Conservation (phyloP, 2,797 vertebrate genomes). For the Eulemur mongoz region DNA sequence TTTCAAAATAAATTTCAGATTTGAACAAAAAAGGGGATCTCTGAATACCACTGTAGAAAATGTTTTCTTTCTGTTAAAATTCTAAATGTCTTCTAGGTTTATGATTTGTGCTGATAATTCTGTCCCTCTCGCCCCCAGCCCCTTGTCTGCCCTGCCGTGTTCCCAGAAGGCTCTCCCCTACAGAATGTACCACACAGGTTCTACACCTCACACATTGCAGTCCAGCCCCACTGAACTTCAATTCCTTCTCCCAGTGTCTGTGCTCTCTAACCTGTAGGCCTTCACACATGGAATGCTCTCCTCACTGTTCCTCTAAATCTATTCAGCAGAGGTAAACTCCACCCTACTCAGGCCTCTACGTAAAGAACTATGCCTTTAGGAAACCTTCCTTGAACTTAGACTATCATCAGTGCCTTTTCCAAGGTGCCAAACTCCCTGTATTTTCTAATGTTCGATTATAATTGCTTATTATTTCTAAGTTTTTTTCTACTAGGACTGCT, state of each 20-base stretch:
- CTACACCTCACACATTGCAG: fast-evolving
- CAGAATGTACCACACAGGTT: fast-evolving
- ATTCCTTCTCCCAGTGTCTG: background rate
- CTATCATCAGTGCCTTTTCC: background rate
- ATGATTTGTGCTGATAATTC: background rate
- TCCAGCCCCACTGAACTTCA: background rate
- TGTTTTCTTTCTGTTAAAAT: background rate
- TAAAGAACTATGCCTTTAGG: background rate
- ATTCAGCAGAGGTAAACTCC: background rate
- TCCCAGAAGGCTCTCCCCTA: background rate
- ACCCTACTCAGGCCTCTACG: background rate
- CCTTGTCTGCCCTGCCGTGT: background rate
- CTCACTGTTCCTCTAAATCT: background rate
- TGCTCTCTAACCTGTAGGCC: background rate
- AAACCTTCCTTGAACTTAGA: background rate
- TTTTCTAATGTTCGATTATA: background rate
- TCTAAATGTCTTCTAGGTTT: background rate
- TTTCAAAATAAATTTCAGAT: background rate
- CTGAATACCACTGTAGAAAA: background rate
- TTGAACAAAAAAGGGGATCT: background rate
- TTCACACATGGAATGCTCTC: fast-evolving
- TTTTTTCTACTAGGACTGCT: background rate
- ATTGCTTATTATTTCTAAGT: background rate
- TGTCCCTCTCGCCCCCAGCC: background rate
- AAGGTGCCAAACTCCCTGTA: background rate